Base-by-base conservation (phyloP, 2,888 invertebrate genomes). In the Temnothorax rugatulus region DNA sequence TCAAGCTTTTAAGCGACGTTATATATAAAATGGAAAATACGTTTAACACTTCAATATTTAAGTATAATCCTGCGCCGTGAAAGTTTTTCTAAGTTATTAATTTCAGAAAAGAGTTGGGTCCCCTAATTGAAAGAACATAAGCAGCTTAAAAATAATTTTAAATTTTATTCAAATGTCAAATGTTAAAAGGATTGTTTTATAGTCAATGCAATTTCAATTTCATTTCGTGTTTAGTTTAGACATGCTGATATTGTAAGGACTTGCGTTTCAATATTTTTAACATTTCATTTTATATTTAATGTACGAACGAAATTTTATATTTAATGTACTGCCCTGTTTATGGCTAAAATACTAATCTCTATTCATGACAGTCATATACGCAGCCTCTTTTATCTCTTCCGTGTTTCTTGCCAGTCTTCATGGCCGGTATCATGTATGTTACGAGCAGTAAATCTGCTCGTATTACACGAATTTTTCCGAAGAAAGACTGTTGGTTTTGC, bases 401-500 rank as follows among this genome's bases (percentile, higher is more conserved):
- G 9, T 21, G 44, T 64, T 38, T 34, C 59, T 18, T 15, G 29
- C 41, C 68, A 38, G 34, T 71, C 21, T 57, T 77, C 66, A 52
- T 11, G 41, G 41, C 25, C n/a, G 8, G 77, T 54, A 21, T 41
- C 82, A 61, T 69, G 66, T 77, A 47, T 29, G 63, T 79, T 73
- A 63, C 44, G 83, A 68, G 18, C 75, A 25, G 71, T 83, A 73
- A 61, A 84, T 87, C 81, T 74, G 59, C 68, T 74, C 77, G 69
- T 52, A 83, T 52, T 47, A 29, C n/a, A 25, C 59, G 81, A 87
- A 81, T 85, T 87, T 87, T 87, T 47, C 77, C 59, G 38, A 69
- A 13, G 83, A 83, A 82, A 73, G 82, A 82, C 81, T 77, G 83
- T 81, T 54, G 73, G 54, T 77, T 83, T 66, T 29, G 61, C 21